phyloP scores from a whole-genome alignment of 2,113 vertebrate genomes.

The Callospermophilus lateralis region DNA sequence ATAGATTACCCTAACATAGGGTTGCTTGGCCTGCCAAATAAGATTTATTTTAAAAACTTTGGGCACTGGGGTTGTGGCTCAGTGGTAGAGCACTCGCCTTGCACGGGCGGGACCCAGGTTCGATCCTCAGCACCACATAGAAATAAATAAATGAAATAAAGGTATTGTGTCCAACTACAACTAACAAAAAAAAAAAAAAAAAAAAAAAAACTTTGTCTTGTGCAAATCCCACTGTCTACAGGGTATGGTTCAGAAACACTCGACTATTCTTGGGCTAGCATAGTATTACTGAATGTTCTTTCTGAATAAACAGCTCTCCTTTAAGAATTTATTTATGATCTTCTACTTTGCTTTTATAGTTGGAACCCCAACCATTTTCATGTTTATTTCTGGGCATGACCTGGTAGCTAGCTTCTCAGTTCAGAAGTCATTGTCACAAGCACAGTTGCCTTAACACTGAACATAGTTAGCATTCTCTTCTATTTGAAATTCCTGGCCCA shows the following conservation, averaged over 20 bases:
- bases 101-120: too few species aligned
- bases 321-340: slow-evolving; percentile 60
- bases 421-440: not conserved
- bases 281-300: not conserved
- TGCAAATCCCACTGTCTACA: slow-evolving; percentile 65
- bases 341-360: not conserved
- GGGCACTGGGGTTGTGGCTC: too few species aligned
- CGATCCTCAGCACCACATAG: too few species aligned
- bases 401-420: not conserved
- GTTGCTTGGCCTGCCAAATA: slow-evolving; percentile 27
- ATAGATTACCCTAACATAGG: slow-evolving; percentile 69
- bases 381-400: not conserved
- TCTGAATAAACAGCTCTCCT: slow-evolving; percentile 57
- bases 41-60: slow-evolving; percentile 56
- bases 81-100: too few species aligned
- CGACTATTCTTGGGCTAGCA: slow-evolving; percentile 25
- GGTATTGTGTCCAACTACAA: too few species aligned
- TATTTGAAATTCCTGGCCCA: not conserved
- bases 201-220: slow-evolving; percentile 53
- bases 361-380: not conserved
- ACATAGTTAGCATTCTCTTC: not conserved
- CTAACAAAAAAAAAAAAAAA: too few species aligned
- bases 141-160: too few species aligned
- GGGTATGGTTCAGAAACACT: slow-evolving; percentile 44
- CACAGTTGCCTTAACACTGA: not conserved